Conservation (phyloP, 1,140 invertebrate genomes). For the Drosophila obscura region DNA sequence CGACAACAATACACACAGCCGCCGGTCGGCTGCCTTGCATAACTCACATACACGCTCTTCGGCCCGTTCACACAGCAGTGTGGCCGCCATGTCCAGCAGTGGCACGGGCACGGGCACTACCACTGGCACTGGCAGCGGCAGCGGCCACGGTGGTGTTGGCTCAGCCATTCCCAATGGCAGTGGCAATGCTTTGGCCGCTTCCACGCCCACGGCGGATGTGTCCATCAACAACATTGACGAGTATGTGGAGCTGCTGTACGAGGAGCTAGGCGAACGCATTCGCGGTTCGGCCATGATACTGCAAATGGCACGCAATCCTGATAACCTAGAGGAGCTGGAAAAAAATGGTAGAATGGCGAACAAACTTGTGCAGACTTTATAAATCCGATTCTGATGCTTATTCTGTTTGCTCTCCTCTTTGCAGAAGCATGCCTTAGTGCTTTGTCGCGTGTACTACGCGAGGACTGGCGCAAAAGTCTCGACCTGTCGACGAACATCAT, state of each 20-base stretch:
- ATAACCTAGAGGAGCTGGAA: slow-evolving; percentile 96
- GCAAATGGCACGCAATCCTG: slow-evolving; percentile 94
- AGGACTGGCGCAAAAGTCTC: slow-evolving; percentile 98
- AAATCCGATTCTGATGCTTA: not conserved
- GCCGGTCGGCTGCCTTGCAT: slow-evolving; percentile 61
- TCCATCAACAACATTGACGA: slow-evolving; percentile 94
- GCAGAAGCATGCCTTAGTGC: slow-evolving; percentile 97
- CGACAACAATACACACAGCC: slow-evolving; percentile 73
- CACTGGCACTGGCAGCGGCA: slow-evolving; percentile 13
- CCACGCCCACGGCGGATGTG: slow-evolving; percentile 83
- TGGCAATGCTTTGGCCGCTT: slow-evolving; percentile 22
- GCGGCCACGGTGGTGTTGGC: slow-evolving; percentile 5
- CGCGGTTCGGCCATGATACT: slow-evolving; percentile 96
- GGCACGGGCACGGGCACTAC: slow-evolving; percentile 8
- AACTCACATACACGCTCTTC: slow-evolving; percentile 60
- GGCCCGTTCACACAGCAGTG: slow-evolving; percentile 55
- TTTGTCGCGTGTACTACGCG: slow-evolving; percentile 95
- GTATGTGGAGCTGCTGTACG: slow-evolving; percentile 98
- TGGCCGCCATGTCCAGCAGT: slow-evolving; percentile 45
- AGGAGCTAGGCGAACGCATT: slow-evolving; percentile 96
- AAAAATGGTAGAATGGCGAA: slow-evolving; percentile 89
- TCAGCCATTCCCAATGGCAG: slow-evolving; percentile 33
- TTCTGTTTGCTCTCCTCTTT: slow-evolving; percentile 6
- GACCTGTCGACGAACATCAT: slow-evolving; percentile 98
- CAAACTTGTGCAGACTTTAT: not conserved